Base-by-base conservation (phyloP, 1,140 invertebrate species). In the Centruroides sculpturatus region DNA sequence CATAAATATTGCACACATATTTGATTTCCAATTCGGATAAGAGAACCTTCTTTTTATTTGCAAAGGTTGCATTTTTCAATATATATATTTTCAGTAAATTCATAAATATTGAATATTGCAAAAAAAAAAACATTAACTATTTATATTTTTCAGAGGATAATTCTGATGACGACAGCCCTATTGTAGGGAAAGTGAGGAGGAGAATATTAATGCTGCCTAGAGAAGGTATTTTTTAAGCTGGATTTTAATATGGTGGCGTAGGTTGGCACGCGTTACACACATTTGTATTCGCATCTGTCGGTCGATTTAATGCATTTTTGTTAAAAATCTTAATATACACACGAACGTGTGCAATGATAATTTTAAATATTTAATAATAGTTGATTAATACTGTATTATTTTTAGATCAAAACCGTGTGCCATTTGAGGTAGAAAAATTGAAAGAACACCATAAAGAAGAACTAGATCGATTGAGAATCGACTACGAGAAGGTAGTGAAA, bases 131-230 rank as follows among this genome's bases (percentile, higher is more conserved):
- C 46, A 57, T 12, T 56, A 6, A 56, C 5, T 35, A 54, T 54
- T 35, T 54, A 13, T 49, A 9, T 34, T 60, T 57, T 59, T 53
- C 13, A 64, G 62, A 64, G 10, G 62, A 64, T 6, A 64, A 56
- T 49, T 59, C 58, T 13, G 62, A 64, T 52, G 62, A 60, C 41
- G 62, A 64, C 51, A 60, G 59, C 55, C 58, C 59, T n/a, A 54
- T 59, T 7, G 49, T 60, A 11, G 62, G 59, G 49, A 59, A 57
- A 50, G 12, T 54, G 11, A 60, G 59, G 23, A 64, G 41, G 48
- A 60, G 55, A 36, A 50, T 62, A 35, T 55, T 59, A 35, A 55
- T 57, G 41, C 49, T 36, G 47, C 48, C 53, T 50, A 62, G 13
- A 10, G 10, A 46, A 12, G 10, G 12, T 11, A 23, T 13, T 11